Evolutionary conservation across 2,113 vertebrate species (phyloP).

Genomic region (Rhinichthys klamathensis): DNA sequence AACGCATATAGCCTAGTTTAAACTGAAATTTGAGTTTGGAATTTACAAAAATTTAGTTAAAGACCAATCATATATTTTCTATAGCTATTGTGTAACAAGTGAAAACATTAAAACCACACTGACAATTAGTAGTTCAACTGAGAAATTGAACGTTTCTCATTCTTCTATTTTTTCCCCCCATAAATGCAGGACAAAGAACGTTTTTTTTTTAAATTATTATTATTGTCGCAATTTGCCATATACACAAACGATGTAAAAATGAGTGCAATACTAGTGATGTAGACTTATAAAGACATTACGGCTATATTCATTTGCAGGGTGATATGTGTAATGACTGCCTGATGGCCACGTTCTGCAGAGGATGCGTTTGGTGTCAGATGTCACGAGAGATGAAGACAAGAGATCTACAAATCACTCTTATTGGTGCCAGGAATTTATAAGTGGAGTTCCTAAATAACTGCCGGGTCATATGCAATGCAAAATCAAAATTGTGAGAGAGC

Average conservation of each 20-base stretch:
- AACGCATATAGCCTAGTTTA: not conserved
- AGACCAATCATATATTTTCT: not conserved
- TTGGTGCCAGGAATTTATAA: slow-evolving; percentile 23
- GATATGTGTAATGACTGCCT: slow-evolving; percentile 59
- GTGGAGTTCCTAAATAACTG: no score
- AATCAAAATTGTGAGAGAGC: no score
- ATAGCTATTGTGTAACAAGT: not conserved
- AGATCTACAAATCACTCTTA: slow-evolving; percentile 49
- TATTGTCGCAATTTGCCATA: not conserved
- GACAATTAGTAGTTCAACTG: not conserved
- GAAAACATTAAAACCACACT: not conserved
- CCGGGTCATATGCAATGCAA: no score
- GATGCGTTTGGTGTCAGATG: slow-evolving; percentile 62
- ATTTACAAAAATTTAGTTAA: no score
- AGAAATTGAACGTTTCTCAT: no score
- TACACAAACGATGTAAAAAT: no score
- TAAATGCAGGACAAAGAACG: no score
- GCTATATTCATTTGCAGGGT: slow-evolving; percentile 40
- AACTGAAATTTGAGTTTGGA: no score
- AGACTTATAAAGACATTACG: not conserved
- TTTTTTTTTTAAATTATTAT: not conserved
- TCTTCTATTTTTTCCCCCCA: rapidly evolving
- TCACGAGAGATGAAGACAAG: slow-evolving; percentile 57
- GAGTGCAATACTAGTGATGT: no score
- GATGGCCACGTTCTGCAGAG: slow-evolving; percentile 38